Percentiles rank a stretch among this genome's conserved stretches.
Evolutionary conservation across 2,797 vertebrate species (phyloP).

Genomic region (Chrysocyon brachyurus): DNA sequence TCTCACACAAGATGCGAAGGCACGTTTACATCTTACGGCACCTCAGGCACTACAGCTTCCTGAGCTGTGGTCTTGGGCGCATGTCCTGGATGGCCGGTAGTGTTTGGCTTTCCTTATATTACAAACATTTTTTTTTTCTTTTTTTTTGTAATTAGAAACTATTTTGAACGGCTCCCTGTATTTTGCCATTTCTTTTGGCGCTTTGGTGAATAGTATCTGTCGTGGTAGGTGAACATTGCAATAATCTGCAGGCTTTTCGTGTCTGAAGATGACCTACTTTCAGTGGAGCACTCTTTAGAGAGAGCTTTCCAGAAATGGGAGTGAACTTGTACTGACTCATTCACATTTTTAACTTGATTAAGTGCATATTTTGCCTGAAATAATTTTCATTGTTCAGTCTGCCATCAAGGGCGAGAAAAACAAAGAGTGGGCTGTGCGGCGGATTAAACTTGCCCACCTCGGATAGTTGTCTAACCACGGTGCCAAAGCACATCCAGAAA

Average conservation of each 20-base stretch:
- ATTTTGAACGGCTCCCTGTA: neutral
- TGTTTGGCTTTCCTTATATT: slow-evolving; percentile 28
- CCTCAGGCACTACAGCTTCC: neutral
- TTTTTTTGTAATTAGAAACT: neutral
- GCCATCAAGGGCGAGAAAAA: slow-evolving; percentile 42
- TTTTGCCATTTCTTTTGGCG: slow-evolving; percentile 4
- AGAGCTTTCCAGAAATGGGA: slow-evolving; percentile 36
- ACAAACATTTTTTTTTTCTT: too few species aligned
- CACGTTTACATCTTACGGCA: neutral
- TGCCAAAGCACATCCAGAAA: neutral
- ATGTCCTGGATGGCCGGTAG: neutral
- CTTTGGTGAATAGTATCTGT: neutral
- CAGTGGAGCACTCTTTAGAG: neutral
- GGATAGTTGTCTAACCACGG: neutral
- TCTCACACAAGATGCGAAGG: neutral
- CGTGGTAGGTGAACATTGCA: neutral
- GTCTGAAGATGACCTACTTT: slow-evolving; percentile 69
- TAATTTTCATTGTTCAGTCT: slow-evolving; percentile 44
- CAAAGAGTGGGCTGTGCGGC: neutral
- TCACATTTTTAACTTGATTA: slow-evolving; percentile 57
- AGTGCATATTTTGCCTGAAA: slow-evolving; percentile 33
- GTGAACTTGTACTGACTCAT: slow-evolving; percentile 61
- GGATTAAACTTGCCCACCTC: slow-evolving; percentile 5
- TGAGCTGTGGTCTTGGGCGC: neutral
- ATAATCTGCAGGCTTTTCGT: slow-evolving; percentile 2